These are phyloP conservation scores for Podarcis raffonei DNA, from an alignment of 2,113 vertebrate genomes.

Conservation along the genomic window DNA sequence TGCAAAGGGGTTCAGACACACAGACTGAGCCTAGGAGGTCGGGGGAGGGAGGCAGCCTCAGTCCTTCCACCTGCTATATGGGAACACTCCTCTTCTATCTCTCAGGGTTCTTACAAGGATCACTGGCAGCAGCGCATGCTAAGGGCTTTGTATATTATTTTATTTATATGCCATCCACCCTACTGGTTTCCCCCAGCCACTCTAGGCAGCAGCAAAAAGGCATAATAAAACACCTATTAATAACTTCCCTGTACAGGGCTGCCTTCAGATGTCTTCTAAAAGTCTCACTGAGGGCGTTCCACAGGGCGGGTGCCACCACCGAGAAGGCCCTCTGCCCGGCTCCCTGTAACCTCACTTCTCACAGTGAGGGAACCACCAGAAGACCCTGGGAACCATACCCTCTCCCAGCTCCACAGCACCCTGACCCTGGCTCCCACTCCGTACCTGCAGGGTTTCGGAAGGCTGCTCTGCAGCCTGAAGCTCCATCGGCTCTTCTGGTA, in stretches of 20 bases:
- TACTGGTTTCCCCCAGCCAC: not conserved
- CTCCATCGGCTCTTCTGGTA: conserved; percentile 74
- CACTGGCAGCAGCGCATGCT: not conserved
- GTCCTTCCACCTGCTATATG: not conserved
- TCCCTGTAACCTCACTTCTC: no score
- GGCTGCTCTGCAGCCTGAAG: conserved; percentile 65
- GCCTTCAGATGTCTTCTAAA: no score
- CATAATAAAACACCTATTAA: no score
- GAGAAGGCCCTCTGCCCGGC: no score
- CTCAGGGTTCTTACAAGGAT: not conserved
- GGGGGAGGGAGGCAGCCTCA: not conserved
- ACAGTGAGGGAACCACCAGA: no score
- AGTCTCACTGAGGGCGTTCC: no score
- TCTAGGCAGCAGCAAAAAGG: no score
- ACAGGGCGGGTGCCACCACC: no score
- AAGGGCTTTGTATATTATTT: not conserved
- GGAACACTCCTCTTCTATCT: not conserved
- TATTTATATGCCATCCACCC: not conserved
- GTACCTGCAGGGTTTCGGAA: conserved; percentile 66
- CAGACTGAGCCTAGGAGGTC: no score
- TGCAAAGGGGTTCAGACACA: not conserved
- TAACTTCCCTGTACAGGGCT: not conserved
- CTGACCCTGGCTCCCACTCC: not conserved
- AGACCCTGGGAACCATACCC: not conserved
- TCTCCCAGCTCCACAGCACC: not conserved